These are phyloP conservation scores for Erethizon dorsatum DNA, from an alignment of 2,797 vertebrate species.

Conservation along the genomic window DNA sequence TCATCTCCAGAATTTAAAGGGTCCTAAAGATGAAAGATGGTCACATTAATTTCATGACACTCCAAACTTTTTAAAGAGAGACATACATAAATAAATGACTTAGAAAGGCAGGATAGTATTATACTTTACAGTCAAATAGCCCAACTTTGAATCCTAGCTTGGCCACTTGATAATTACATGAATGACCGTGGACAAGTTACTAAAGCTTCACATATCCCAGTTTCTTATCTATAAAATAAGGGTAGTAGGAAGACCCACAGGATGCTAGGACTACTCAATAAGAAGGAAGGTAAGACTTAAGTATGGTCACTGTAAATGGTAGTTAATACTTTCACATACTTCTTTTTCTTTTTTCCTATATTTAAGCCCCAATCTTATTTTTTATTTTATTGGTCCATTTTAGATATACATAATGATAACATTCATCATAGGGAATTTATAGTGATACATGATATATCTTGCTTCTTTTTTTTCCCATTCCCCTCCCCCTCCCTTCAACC, in stretches of 20 bases:
- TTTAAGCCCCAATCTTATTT: neutral
- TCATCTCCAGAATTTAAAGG: conserved; percentile 99
- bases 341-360: neutral
- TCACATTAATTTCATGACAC: conserved; percentile 69
- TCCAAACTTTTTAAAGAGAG: conserved; percentile 63
- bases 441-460: neutral
- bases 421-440: neutral
- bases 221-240: conserved; percentile 62
- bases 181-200: conserved; percentile 44
- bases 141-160: conserved; percentile 26
- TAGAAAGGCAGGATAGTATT: conserved; percentile 26
- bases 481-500: neutral
- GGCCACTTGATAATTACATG: conserved; percentile 33
- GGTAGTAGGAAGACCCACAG: neutral
- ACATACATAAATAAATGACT: conserved; percentile 13
- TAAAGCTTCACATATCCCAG: conserved; percentile 20
- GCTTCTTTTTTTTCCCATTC: neutral
- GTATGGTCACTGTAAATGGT: neutral
- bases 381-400: neutral
- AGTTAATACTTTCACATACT: neutral
- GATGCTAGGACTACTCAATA: conserved; percentile 1
- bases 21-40: conserved; percentile 91
- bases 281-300: neutral
- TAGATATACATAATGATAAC: neutral
- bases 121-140: conserved; percentile 54